These are phyloP conservation scores for Habropoda laboriosa DNA, from an alignment of 1,140 invertebrate species.

Conservation along the genomic window DNA sequence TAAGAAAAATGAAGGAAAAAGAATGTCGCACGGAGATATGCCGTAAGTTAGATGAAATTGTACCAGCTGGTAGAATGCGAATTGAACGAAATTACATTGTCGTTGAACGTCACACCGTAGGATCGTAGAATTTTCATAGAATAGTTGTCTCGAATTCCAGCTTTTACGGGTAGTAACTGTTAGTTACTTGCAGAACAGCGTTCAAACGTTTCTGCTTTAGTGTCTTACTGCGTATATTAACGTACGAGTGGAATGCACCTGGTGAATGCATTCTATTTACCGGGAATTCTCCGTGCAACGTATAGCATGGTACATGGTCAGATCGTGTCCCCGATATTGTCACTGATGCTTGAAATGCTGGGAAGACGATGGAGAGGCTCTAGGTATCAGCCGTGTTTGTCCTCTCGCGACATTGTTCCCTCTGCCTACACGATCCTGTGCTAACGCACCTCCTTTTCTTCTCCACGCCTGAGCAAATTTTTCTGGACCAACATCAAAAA, in stretches of 20 bases:
- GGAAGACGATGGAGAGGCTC: slow-evolving; percentile 31
- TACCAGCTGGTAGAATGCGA: background rate
- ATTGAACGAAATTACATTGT: background rate
- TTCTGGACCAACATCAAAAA: background rate
- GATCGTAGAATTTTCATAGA: background rate
- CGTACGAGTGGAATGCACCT: slow-evolving; percentile 55
- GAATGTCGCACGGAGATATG: background rate
- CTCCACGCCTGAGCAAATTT: background rate
- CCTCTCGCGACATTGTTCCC: background rate
- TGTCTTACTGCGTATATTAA: slow-evolving; percentile 56
- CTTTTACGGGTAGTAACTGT: background rate
- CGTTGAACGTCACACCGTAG: background rate
- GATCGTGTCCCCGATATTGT: slow-evolving; percentile 59
- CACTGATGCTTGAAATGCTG: slow-evolving; percentile 54
- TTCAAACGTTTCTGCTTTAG: slow-evolving; percentile 51
- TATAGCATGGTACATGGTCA: slow-evolving; percentile 46
- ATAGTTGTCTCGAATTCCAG: slow-evolving; percentile 14
- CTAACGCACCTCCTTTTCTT: background rate
- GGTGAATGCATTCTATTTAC: slow-evolving; percentile 47
- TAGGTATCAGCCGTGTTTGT: slow-evolving; percentile 9
- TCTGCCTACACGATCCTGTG: background rate
- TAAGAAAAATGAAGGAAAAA: background rate
- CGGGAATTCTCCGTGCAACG: slow-evolving; percentile 29
- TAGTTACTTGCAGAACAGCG: background rate
- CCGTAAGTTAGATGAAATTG: background rate